Percentiles rank a stretch among this genome's conserved stretches.
phyloP scores from a whole-genome alignment of 2,113 vertebrate genomes.

The Chloropsis cyanopogon region DNA sequence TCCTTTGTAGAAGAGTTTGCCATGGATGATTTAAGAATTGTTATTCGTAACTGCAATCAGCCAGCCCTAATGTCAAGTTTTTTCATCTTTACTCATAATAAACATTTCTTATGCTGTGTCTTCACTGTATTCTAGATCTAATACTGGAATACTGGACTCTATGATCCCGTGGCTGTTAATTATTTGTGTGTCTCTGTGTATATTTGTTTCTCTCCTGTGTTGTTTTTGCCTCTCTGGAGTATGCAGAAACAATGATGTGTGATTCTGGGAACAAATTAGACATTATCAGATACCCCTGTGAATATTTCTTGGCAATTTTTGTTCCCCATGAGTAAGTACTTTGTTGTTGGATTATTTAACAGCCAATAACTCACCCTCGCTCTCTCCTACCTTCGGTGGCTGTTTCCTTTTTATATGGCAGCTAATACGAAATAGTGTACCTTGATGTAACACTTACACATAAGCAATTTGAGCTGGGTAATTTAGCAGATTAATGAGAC shows the following conservation, averaged over 20 bases:
- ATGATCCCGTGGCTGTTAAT: constrained; percentile 28
- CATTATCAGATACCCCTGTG: constrained; percentile 41
- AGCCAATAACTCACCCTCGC: constrained; percentile 33
- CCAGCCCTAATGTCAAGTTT: constrained; percentile 40
- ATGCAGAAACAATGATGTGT: constrained; percentile 42
- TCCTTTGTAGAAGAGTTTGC: constrained; percentile 67
- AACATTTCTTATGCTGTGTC: constrained; percentile 28
- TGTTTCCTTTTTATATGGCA: constrained; percentile 59
- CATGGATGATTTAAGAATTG: constrained; percentile 72
- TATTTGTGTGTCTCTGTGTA: neutral
- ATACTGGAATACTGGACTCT: constrained; percentile 21
- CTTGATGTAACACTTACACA: constrained; percentile 65
- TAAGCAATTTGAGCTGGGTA: constrained; percentile 63
- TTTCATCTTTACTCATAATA: constrained; percentile 47
- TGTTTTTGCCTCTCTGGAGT: neutral
- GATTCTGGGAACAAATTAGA: constrained; percentile 60
- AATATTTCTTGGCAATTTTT: constrained; percentile 43
- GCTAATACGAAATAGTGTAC: constrained; percentile 66
- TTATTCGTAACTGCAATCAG: constrained; percentile 65
- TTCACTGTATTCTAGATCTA: constrained; percentile 1
- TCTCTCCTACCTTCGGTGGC: constrained; percentile 12
- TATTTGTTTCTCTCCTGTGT: constrained; percentile 18
- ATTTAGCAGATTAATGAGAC: constrained; percentile 71
- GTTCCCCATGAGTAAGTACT: constrained; percentile 44
- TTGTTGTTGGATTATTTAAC: constrained; percentile 37